Evolutionary conservation across 2,888 invertebrate genomes (phyloP).

Genomic region (Lottia gigantea): DNA sequence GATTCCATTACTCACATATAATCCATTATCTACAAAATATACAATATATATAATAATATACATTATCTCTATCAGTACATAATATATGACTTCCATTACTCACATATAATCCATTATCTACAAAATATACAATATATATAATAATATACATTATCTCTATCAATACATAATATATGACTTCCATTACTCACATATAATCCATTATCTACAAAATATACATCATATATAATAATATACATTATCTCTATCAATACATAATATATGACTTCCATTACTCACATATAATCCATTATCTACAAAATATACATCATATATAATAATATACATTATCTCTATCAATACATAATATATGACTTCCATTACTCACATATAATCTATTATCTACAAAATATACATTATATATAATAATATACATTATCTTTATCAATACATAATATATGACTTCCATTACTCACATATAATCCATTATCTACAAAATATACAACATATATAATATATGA

Average conservation of each 20-base stretch:
- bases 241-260: constrained; percentile 28
- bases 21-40: constrained; percentile 21
- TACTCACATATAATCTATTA: constrained; percentile 31
- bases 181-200: constrained; percentile 26
- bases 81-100: constrained; percentile 36
- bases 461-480: constrained; percentile 21
- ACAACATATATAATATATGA: no score
- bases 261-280: constrained; percentile 32
- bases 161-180: no score
- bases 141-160: no score
- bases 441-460: constrained; percentile 36
- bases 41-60: constrained; percentile 2
- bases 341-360: constrained; percentile 32
- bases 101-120: constrained; percentile 27
- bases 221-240: no score
- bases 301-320: constrained; percentile 14
- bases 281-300: constrained; percentile 27
- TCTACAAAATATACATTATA: constrained; percentile 20
- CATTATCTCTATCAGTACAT: constrained; percentile 22
- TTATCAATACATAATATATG: constrained; percentile 29
- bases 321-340: constrained; percentile 21
- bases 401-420: constrained; percentile 14
- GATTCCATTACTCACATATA: constrained; percentile 36
- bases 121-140: constrained; percentile 10
- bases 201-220: constrained; percentile 20